Conservation (phyloP, 2,888 invertebrate species). For the Himalopsyche tibetana region DNA sequence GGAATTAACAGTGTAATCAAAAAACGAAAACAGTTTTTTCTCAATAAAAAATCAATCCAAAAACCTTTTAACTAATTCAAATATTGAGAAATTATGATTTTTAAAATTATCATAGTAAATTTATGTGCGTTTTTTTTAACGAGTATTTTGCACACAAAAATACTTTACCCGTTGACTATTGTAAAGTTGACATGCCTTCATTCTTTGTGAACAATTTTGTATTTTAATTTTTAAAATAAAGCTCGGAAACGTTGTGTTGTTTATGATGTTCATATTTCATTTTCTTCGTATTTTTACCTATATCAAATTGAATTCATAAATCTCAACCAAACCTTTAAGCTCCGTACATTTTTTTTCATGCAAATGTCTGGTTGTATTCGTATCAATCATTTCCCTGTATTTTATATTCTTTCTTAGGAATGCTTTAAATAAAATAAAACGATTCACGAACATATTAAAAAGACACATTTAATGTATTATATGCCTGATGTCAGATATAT, state of each 20-base stretch:
- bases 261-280: constrained; percentile 57
- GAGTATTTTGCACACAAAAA: not conserved
- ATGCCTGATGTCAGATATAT: too few species aligned
- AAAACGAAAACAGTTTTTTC: too few species aligned
- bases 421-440: too few species aligned
- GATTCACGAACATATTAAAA: not conserved
- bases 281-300: constrained; percentile 37
- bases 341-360: not conserved
- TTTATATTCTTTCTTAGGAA: not conserved
- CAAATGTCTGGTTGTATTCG: constrained; percentile 48
- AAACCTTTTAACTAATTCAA: too few species aligned
- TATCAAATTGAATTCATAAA: constrained; percentile 59
- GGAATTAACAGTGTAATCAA: too few species aligned
- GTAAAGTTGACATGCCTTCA: not conserved
- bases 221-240: constrained; percentile 52
- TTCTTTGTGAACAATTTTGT: constrained; percentile 6
- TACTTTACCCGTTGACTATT: not conserved
- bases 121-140: too few species aligned
- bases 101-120: too few species aligned
- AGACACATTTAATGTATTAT: too few species aligned
- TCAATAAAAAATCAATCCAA: too few species aligned
- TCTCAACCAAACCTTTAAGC: constrained; percentile 51
- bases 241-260: constrained; percentile 54
- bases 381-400: not conserved
- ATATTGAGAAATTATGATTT: too few species aligned